Conservation (phyloP, 2,888 invertebrate species). For the Agrochola lota region DNA sequence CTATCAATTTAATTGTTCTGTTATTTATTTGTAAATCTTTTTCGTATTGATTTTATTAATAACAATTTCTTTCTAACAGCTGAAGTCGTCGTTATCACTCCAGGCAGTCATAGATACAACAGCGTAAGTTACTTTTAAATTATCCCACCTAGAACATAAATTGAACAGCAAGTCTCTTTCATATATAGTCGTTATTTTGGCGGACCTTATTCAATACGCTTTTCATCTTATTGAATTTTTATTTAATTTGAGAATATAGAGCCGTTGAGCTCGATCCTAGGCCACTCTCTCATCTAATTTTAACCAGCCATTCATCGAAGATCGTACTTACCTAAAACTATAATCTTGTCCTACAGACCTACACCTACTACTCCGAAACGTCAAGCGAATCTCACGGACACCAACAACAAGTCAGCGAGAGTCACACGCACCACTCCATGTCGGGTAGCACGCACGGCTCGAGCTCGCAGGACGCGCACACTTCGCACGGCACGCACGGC, state of each 20-base stretch:
- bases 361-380: slow-evolving; percentile 55
- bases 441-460: slow-evolving; percentile 51
- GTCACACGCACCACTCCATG: slow-evolving; percentile 45
- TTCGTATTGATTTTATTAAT: neutral
- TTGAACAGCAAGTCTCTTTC: neutral
- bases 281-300: neutral
- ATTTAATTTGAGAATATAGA: neutral
- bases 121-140: slow-evolving; percentile 71
- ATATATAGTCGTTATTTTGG: neutral
- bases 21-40: too few relatives aligned
- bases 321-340: neutral
- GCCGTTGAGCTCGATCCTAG: neutral
- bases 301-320: neutral
- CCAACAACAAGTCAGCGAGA: slow-evolving; percentile 43
- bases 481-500: slow-evolving; percentile 22
- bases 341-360: slow-evolving; percentile 53
- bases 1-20: neutral
- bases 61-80: slow-evolving; percentile 74
- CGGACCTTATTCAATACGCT: neutral
- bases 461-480: slow-evolving; percentile 4
- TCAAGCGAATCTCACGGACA: slow-evolving; percentile 59
- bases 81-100: slow-evolving; percentile 79
- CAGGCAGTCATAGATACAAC: slow-evolving; percentile 72
- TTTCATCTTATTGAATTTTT: neutral
- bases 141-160: neutral